Evolutionary conservation across 1,140 invertebrate species (phyloP).

Genomic region (Rhysida immarginata): DNA sequence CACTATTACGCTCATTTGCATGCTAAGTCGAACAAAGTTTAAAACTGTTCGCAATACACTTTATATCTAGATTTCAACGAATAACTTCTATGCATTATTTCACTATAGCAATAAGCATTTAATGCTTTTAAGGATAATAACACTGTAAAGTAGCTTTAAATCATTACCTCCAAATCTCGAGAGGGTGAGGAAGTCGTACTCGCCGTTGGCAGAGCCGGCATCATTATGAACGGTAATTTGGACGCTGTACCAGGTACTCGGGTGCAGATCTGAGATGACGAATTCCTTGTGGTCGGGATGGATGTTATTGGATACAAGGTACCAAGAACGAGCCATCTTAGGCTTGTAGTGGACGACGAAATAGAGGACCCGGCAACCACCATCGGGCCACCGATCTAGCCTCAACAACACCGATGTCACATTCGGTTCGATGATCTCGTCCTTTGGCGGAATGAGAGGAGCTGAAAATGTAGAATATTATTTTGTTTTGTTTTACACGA

Average conservation of each 20-base stretch:
- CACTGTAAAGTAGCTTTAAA: not conserved
- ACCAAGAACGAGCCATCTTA: slow-evolving; percentile 61
- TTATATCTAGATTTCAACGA: too few relatives aligned
- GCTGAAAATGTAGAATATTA: too few relatives aligned
- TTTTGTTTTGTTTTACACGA: too few relatives aligned
- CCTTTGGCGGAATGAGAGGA: slow-evolving; percentile 71
- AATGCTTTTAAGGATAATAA: too few relatives aligned
- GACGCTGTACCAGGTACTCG: slow-evolving; percentile 73
- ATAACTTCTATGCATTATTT: too few relatives aligned
- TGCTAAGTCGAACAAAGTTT: too few relatives aligned
- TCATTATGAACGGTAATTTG: slow-evolving; percentile 89
- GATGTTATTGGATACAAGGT: slow-evolving; percentile 80
- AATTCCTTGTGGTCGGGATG: slow-evolving; percentile 71
- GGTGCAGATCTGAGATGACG: slow-evolving; percentile 75
- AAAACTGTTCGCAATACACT: too few relatives aligned
- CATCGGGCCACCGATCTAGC: slow-evolving; percentile 81
- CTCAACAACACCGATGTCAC: slow-evolving; percentile 80
- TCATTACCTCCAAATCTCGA: slow-evolving; percentile 78
- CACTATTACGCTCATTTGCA: too few relatives aligned
- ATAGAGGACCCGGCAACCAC: slow-evolving; percentile 87
- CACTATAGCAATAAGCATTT: too few relatives aligned
- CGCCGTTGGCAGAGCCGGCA: slow-evolving; percentile 80
- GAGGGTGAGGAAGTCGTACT: slow-evolving; percentile 90
- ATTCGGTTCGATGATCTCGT: slow-evolving; percentile 79
- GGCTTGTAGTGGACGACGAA: slow-evolving; percentile 92